These are phyloP conservation scores for Leptopilina myrica DNA, from an alignment of 2,888 invertebrate species.

Conservation along the genomic window DNA sequence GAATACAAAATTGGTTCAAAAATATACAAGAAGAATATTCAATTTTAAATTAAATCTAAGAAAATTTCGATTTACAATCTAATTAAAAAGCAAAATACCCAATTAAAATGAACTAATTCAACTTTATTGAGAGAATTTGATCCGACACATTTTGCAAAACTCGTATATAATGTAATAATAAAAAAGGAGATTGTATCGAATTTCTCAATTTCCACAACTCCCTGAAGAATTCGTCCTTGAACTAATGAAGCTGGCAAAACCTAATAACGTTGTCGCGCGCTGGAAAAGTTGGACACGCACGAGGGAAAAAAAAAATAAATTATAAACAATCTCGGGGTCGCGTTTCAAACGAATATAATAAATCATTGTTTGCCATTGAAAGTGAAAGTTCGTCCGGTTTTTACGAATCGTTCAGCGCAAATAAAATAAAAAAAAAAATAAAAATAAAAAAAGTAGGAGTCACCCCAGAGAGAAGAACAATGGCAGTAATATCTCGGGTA, in stretches of 20 bases:
- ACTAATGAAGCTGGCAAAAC: constrained; percentile 25
- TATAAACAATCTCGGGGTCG: constrained; percentile 45
- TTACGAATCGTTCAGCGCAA: constrained; percentile 47
- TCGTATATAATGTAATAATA: too few relatives aligned
- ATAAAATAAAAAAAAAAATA: constrained; percentile 33
- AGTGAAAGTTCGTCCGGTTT: constrained; percentile 62
- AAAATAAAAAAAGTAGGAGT: constrained; percentile 47
- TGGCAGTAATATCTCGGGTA: constrained; percentile 60
- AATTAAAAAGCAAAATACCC: too few relatives aligned
- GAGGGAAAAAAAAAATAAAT: constrained; percentile 14
- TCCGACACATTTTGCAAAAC: too few relatives aligned
- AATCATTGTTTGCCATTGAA: constrained; percentile 57
- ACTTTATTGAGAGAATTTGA: too few relatives aligned
- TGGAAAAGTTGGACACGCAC: constrained; percentile 19
- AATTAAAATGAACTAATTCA: too few relatives aligned
- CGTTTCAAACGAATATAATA: constrained; percentile 42
- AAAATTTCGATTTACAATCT: too few relatives aligned
- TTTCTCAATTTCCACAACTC: neutral
- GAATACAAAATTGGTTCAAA: too few relatives aligned
- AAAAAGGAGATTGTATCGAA: too few relatives aligned
- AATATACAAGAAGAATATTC: too few relatives aligned
- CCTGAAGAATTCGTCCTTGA: constrained; percentile 25
- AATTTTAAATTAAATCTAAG: too few relatives aligned
- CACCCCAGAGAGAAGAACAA: constrained; percentile 55
- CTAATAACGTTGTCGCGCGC: neutral